These are phyloP conservation scores for Trypoxylus dichotomus DNA, from an alignment of 1,140 invertebrate species.

Conservation along the genomic window DNA sequence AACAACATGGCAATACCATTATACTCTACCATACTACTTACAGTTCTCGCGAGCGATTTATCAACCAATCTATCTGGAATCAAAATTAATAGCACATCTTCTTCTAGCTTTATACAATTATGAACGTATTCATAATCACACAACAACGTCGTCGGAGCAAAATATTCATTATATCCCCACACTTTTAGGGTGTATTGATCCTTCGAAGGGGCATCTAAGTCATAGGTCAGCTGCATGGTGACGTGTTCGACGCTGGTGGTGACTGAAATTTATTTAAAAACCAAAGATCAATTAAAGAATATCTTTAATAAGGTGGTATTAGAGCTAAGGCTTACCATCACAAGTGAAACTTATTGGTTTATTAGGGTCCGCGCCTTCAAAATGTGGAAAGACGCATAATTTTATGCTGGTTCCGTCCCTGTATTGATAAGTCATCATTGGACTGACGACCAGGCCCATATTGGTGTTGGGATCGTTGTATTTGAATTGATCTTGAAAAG, in stretches of 20 bases:
- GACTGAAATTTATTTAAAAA: slow-evolving; percentile 63
- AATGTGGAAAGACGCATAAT: slow-evolving; percentile 74
- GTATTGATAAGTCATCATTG: slow-evolving; percentile 76
- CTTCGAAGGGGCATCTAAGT: slow-evolving; percentile 62
- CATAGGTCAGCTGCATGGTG: slow-evolving; percentile 82
- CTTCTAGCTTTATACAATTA: slow-evolving; percentile 90
- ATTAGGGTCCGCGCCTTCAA: slow-evolving; percentile 56
- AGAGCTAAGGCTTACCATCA: slow-evolving; percentile 67
- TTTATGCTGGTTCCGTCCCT: slow-evolving; percentile 81
- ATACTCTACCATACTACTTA: no score
- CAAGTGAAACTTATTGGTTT: slow-evolving; percentile 82
- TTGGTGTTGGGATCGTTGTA: slow-evolving; percentile 73
- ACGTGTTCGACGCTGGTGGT: slow-evolving; percentile 85
- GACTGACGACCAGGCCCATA: slow-evolving; percentile 79
- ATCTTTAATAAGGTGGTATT: no score
- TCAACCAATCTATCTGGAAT: slow-evolving; percentile 66
- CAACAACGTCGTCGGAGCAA: slow-evolving; percentile 67
- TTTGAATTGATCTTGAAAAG: slow-evolving; percentile 64
- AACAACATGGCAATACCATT: no score
- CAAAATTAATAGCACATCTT: slow-evolving; percentile 81
- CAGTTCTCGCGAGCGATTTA: slow-evolving; percentile 69
- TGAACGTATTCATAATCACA: slow-evolving; percentile 93
- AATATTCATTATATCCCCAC: slow-evolving; percentile 79
- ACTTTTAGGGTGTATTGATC: slow-evolving; percentile 65
- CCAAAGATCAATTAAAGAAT: not conserved